These are phyloP conservation scores for Phalacrocorax carbo DNA, from an alignment of 2,113 vertebrate species.

Conservation along the genomic window DNA sequence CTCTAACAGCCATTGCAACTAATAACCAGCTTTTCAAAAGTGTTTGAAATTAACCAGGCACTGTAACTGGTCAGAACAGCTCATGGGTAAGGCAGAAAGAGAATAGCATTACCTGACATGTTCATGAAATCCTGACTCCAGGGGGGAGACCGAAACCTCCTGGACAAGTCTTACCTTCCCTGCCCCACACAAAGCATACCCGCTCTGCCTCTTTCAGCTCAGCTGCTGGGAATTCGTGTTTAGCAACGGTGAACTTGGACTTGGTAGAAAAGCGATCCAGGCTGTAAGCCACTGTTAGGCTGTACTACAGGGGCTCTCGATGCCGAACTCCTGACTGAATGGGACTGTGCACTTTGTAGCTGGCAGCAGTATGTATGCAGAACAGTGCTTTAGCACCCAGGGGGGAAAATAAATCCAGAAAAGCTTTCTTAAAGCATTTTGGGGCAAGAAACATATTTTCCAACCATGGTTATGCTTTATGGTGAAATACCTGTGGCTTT, in stretches of 20 bases:
- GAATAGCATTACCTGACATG: neutral
- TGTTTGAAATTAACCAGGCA: neutral
- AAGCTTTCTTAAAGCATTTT: neutral
- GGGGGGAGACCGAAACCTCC: neutral
- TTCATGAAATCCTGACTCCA: neutral
- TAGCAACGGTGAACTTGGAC: neutral
- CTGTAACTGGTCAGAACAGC: neutral
- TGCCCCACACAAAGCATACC: neutral
- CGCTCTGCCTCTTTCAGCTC: neutral
- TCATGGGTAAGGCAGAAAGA: neutral
- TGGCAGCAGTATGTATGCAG: neutral
- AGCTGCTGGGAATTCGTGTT: neutral
- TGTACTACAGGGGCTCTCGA: neutral
- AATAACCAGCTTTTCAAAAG: neutral
- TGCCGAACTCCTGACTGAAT: neutral
- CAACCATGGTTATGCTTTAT: neutral
- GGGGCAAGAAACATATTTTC: neutral
- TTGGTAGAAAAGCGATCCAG: neutral
- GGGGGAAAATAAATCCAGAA: neutral
- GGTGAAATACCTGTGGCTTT: neutral
- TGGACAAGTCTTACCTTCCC: neutral
- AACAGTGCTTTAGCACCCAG: neutral
- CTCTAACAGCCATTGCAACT: neutral
- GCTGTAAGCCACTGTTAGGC: fast-evolving
- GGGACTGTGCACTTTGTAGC: neutral